Evolutionary conservation across 2,113 vertebrate genomes (phyloP), one percentile per base, ranked within the genome.

Genomic region (Steatornis caripensis): DNA sequence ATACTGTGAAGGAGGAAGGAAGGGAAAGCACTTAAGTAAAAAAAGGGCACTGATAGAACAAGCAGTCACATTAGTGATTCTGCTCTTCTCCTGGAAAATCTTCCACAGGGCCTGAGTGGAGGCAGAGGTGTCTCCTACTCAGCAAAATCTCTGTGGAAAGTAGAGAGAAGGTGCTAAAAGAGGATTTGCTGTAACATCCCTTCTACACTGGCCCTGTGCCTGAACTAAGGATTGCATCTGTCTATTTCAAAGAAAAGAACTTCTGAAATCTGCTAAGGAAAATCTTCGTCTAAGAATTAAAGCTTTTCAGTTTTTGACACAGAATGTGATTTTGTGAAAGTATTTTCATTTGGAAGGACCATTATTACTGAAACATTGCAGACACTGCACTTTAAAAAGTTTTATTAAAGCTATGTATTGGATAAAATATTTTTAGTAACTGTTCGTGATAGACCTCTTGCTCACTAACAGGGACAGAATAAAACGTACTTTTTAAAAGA

Each of bases 371-470:
- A 94, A 77, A 91, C 41, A 87, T 10, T 91, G 53, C 58, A 93
- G 70, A 89, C n/a, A 34, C 49, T 69, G 70, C 89, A 95, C 32
- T 84, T 94, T 32, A 65, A 53, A 41, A 87, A 93, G 57, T 79
- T 94, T 89, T 90, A 72, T 83, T 94, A 65, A 83, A 94, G 65
- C 8, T 57, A 69, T 45, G 53, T 11, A 13, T 23, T n/a, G 49
- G 65, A 82, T 37, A 46, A 91, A 79, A 62, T 91, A 94, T 77
- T 94, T 94, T 90, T 90, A 95, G 93, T 57, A 95, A 94, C 76
- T 85, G 34, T 68, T 87, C 17, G 0, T 85, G 48, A 85, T 94
- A 85, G 65, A 72, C 34, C 41, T 85, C 74, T 93, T 79, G 65
- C 66, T 96, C 57, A 36, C 66, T 87, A 95, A 90, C 48, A 76